Evolutionary conservation across 2,797 vertebrate species (phyloP), one percentile per base, ranked within the genome.

Genomic region (Meriones psammophilus): DNA sequence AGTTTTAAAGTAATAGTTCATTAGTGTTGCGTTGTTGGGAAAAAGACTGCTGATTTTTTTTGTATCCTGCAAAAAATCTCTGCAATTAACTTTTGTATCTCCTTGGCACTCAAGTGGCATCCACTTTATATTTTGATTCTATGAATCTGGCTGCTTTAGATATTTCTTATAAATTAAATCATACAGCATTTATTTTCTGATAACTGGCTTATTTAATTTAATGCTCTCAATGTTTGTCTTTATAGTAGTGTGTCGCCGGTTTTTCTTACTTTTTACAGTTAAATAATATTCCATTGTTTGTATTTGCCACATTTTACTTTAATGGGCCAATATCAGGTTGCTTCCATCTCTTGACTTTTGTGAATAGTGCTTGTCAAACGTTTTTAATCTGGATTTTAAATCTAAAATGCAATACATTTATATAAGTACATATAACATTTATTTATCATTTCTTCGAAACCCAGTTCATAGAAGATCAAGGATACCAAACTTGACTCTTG

Each of bases 141-240:
- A 80, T 91, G 50, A 80, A 84, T 66, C 56, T 93, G 46, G 60
- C 86, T 93, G 71, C 28, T 83, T 78, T 84, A 87, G 39, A 50
- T 88, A 90, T 39, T 54, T 92, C 6, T 28, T 74, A 39, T 36
- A 87, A 88, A 6, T 74, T 39, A 69, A 96, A 80, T 71, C 30
- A 88, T 66, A 36, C 22, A 78, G 66, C 79, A 69, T 56, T 69
- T 18, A 17, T 46, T 42, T 95, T 90, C 80, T 84, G 2, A 36
- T 79, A 33, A 87, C 54, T 88, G 73, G 46, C 12, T 88, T 84
- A 84, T 88, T 97, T 95, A 36, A 89, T 54, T 92, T 85, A 88
- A 60, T 62, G 18, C 80, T 39, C 33, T 88, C 14, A 79, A 76
- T 33, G 4, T 94, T 93, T 33, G 62, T 76, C 28, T 58, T 60